Conservation (phyloP, 2,113 vertebrate species). For the Montifringilla adamsi region DNA sequence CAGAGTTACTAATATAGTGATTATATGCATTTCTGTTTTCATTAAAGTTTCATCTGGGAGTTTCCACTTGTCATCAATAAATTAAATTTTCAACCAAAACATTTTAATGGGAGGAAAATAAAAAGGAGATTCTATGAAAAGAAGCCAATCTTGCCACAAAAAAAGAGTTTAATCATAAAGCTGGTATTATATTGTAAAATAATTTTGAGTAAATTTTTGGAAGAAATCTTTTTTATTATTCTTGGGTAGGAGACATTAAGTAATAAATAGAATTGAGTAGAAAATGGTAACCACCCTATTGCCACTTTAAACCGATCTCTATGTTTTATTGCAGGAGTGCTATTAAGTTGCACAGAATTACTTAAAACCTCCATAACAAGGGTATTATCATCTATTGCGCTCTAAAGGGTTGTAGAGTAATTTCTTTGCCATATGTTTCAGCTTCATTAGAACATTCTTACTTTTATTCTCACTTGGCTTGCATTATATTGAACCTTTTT, state of each 20-base stretch:
- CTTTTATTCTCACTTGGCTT: neutral
- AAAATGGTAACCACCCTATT: neutral
- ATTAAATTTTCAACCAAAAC: neutral
- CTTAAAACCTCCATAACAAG: neutral
- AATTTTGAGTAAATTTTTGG: neutral
- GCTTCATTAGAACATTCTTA: neutral
- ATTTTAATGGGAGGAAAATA: accelerated
- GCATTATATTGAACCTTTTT: neutral
- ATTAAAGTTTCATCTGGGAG: neutral
- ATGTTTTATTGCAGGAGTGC: neutral
- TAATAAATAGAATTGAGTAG: neutral
- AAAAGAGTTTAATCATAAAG: neutral
- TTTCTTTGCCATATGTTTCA: neutral
- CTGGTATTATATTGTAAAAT: neutral
- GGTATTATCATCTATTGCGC: neutral
- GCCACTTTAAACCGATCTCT: neutral
- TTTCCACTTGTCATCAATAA: neutral
- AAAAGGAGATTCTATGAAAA: neutral
- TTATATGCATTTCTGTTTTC: neutral
- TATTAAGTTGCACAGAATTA: neutral
- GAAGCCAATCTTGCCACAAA: neutral
- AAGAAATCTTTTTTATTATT: neutral
- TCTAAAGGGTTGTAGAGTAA: neutral
- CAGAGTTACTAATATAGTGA: neutral
- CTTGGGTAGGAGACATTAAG: neutral